Conservation (phyloP, 2,113 vertebrate genomes). For the Cranoglanis bouderius region DNA sequence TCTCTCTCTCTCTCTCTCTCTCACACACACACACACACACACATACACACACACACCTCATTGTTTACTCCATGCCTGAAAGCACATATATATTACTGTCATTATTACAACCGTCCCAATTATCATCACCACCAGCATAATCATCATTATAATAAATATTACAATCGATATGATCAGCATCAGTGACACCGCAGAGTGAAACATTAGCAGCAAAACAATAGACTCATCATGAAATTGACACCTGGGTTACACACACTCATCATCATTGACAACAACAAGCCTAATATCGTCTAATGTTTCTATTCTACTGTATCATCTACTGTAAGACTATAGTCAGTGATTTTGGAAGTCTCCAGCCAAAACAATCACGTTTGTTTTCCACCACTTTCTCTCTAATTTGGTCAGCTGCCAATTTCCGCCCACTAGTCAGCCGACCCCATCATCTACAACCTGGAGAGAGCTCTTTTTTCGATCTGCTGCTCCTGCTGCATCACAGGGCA, state of each 20-base stretch:
- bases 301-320: neutral
- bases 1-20: neutral
- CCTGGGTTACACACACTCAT: neutral
- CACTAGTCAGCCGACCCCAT: neutral
- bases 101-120: slow-evolving; percentile 24
- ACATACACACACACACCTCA: slow-evolving; percentile 19
- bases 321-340: neutral
- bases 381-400: neutral
- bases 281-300: neutral
- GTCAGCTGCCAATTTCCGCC: neutral
- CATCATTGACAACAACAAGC: neutral
- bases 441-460: neutral
- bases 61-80: neutral
- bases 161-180: slow-evolving; percentile 10
- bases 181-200: neutral
- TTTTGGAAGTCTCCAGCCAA: neutral
- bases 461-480: neutral
- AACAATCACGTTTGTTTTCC: too few species aligned
- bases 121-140: slow-evolving; percentile 6
- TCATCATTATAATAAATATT: slow-evolving; percentile 9
- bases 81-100: slow-evolving; percentile 1
- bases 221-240: neutral
- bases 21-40: slow-evolving; percentile 20
- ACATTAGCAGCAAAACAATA: neutral
- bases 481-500: neutral